Conservation (phyloP, 2,888 invertebrate genomes). For the Lissocephala sabroskyi region DNA sequence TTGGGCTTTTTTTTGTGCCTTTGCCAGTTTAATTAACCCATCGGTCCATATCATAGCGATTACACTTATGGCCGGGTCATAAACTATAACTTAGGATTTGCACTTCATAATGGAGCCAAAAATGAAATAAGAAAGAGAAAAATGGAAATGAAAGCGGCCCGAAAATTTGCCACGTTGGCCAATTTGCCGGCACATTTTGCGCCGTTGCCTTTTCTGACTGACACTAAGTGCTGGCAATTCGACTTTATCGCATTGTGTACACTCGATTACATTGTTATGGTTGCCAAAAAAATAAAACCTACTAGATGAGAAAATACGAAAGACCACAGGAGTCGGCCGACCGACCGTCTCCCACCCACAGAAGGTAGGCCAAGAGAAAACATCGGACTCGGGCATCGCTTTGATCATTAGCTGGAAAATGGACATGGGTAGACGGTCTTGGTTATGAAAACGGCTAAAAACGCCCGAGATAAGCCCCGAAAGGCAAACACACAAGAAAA, state of each 20-base stretch:
- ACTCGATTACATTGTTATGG: conserved; percentile 57
- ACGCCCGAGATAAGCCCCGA: conserved; percentile 31
- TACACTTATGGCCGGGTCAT: conserved; percentile 22
- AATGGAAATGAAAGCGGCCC: background rate
- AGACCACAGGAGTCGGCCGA: background rate
- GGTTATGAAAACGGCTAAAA: conserved; percentile 2
- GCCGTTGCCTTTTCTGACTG: background rate
- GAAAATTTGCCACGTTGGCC: conserved; percentile 35
- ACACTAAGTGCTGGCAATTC: conserved; percentile 42
- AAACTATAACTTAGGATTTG: conserved; percentile 50
- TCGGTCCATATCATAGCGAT: conserved; percentile 14
- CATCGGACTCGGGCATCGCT: conserved; percentile 22
- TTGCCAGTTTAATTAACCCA: conserved; percentile 21
- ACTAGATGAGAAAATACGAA: conserved; percentile 26
- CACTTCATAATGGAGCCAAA: conserved; percentile 21
- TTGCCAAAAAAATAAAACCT: conserved; percentile 18
- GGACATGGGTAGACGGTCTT: conserved; percentile 24
- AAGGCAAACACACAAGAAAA: conserved; percentile 5
- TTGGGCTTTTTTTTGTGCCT: background rate
- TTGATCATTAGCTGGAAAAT: conserved; percentile 55
- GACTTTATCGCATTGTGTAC: conserved; percentile 48
- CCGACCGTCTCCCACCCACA: background rate
- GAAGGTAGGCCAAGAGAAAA: conserved; percentile 4
- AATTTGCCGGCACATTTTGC: conserved; percentile 37
- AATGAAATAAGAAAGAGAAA: background rate